phyloP scores from a whole-genome alignment of 2,797 vertebrate genomes.

The Loriculus beryllinus region DNA sequence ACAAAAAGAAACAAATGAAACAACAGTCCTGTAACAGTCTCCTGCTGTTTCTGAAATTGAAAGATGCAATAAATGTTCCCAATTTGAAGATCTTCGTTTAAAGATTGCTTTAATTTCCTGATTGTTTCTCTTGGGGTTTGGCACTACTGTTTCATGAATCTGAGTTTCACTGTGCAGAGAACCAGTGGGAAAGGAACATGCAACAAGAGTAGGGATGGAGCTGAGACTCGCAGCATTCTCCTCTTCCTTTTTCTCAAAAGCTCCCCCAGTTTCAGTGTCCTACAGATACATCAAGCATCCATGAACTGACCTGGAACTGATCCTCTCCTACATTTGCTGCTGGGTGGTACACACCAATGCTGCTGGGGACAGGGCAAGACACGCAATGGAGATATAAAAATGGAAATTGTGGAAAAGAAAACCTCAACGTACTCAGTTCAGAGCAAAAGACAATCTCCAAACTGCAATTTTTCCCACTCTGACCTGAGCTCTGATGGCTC shows the following conservation, averaged over 20 bases:
- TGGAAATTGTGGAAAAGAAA: not conserved
- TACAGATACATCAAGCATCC: not conserved
- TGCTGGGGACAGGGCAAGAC: not conserved
- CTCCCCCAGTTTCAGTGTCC: not conserved
- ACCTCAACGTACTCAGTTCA: not conserved
- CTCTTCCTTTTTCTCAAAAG: not conserved
- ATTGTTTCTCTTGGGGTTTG: not conserved
- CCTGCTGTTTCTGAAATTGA: not conserved
- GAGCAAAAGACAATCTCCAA: not conserved
- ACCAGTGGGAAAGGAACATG: accelerated
- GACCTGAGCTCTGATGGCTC: not conserved
- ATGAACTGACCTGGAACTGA: not conserved
- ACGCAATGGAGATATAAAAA: not conserved
- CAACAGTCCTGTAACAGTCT: not conserved
- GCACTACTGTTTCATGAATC: not conserved
- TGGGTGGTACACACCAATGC: not conserved
- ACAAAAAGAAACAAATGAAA: not conserved
- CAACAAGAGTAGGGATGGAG: not conserved
- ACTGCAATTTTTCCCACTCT: not conserved
- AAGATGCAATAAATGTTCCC: not conserved
- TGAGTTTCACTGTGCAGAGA: not conserved
- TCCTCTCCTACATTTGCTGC: not conserved
- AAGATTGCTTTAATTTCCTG: slow-evolving; percentile 15
- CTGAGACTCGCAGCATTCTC: not conserved
- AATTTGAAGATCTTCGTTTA: not conserved